These are phyloP conservation scores for Ascidia mentula DNA, from an alignment of 23 tunicate species.

Conservation along the genomic window DNA sequence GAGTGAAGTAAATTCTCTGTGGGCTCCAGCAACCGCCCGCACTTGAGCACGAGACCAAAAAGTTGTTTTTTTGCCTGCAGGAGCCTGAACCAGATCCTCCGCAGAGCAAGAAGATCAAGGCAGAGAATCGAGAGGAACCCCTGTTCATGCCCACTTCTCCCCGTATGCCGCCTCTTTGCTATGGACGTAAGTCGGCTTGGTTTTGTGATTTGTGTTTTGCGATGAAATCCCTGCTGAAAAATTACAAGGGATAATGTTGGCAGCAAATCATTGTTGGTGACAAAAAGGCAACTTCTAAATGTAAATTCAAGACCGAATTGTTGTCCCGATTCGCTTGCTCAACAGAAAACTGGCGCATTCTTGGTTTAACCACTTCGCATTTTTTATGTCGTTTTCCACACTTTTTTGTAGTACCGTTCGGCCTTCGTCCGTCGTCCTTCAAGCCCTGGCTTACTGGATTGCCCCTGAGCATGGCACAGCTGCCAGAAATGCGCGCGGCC, in stretches of 20 bases:
- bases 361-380: no score
- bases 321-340: no score
- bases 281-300: no score
- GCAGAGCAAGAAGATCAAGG: conserved; percentile 39
- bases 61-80: conserved; percentile 15
- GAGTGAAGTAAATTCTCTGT: background rate
- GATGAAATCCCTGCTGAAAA: no score
- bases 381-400: no score
- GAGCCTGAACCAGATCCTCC: conserved; percentile 35
- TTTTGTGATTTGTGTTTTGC: no score
- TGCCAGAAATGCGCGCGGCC: conserved; percentile 12
- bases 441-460: conserved; percentile 50
- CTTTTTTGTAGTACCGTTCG: conserved; percentile 31
- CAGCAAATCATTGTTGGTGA: no score
- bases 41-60: background rate
- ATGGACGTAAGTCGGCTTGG: conserved; percentile 5
- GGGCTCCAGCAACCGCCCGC: background rate
- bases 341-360: no score
- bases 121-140: conserved; percentile 20
- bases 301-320: no score
- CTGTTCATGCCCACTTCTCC: background rate
- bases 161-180: background rate
- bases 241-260: no score
- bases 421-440: conserved; percentile 51
- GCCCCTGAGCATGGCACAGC: background rate